Evolutionary conservation across 2,888 invertebrate genomes (phyloP).

Genomic region (Germaria angustata): DNA sequence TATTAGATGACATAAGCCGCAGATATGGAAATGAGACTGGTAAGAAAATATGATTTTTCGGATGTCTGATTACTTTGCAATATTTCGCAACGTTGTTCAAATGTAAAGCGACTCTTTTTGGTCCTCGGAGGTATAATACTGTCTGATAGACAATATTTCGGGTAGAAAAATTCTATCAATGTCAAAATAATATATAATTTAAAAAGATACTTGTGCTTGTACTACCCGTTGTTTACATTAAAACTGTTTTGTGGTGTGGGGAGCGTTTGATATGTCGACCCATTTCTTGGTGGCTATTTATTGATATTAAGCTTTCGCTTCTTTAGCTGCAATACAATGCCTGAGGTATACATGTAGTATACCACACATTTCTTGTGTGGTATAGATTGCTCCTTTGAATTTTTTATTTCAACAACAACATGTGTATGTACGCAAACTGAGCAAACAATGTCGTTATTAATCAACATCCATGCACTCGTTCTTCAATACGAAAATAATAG

Average conservation of each 20-base stretch:
- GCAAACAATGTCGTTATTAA: constrained; percentile 12
- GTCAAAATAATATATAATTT: too few relatives aligned
- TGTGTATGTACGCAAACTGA: background rate
- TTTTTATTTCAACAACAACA: constrained; percentile 31
- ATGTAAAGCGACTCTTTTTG: too few relatives aligned
- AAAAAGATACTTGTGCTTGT: too few relatives aligned
- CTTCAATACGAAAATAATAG: background rate
- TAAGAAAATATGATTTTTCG: too few relatives aligned
- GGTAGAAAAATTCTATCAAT: too few relatives aligned
- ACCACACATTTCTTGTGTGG: background rate
- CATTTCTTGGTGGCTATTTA: constrained; percentile 45
- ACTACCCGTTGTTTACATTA: background rate
- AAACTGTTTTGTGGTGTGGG: background rate
- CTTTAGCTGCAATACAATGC: constrained; percentile 11
- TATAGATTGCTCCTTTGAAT: constrained; percentile 20
- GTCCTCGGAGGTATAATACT: too few relatives aligned
- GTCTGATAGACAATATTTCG: too few relatives aligned
- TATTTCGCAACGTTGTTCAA: too few relatives aligned
- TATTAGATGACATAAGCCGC: too few relatives aligned
- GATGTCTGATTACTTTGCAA: too few relatives aligned
- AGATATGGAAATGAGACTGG: too few relatives aligned
- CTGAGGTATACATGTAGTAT: background rate
- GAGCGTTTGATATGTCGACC: background rate
- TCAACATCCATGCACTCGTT: background rate
- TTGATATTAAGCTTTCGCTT: constrained; percentile 46